Evolutionary conservation across 2,888 invertebrate species (phyloP), one percentile per base, ranked within the genome.

Genomic region (Isoperla grammatica): DNA sequence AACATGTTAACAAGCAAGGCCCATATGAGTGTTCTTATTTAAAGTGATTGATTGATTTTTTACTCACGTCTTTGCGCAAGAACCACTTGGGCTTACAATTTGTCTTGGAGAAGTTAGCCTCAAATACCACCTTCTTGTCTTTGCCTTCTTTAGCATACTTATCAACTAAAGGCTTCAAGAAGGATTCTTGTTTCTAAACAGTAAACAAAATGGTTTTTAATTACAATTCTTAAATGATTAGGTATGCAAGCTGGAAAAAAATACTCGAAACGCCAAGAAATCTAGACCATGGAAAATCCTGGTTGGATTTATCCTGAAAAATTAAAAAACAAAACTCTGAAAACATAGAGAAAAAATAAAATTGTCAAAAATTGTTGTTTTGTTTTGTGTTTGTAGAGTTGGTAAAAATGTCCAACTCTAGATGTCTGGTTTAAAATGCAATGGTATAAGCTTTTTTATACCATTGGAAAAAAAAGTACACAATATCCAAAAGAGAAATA

Each of bases 91-190:
- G 90, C 73, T 94, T 94, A 71, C 88, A 82, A 74, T 96, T 95
- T n/a, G 95, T 87, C 78, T 96, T 98, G 65, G 95, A 92, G 79
- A 98, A 99, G 73, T 90, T 88, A 64, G 91, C 93, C 75, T 94
- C 93, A 72, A 99, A 95, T 42, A 84, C 82, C 66, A 94, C 92
- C 76, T 93, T 92, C 75, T 95, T 95, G 76, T 97, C 96, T 76
- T 95, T 95, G 69, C 96, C 91, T 83, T 98, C 91, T 76, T 94
- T 90, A 67, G 91, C 91, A 73, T 88, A 89, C 78, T 92, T 88
- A 79, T 98, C 97, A 70, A 95, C 87, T 71, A 98, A 81, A 64
- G 95, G 95, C 75, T 91, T 93, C 75, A 95, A 82, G 86, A 95
- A 98, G 64, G 87, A 83, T 70, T 95, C 95, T 80, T 85, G 87